Evolutionary conservation across 2,797 vertebrate genomes (phyloP), one percentile per base, ranked within the genome.

Genomic region (Sebastes matsubarae): DNA sequence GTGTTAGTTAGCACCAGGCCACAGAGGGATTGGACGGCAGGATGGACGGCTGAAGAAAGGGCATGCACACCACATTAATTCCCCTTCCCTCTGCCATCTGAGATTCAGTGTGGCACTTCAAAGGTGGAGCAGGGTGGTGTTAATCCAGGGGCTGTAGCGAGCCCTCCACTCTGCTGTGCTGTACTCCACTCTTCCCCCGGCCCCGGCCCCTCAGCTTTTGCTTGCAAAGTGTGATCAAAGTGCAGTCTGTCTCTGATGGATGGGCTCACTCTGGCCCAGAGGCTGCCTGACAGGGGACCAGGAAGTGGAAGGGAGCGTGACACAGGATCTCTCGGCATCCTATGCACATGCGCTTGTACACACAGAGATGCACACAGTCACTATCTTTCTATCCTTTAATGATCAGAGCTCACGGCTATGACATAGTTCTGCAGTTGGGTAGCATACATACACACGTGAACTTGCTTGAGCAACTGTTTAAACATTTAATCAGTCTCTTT

Each of bases 221-320:
- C 85, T 86, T 87, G 85, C 86, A n/a, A 90, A 89, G 89, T 68
- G 88, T 91, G 94, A 95, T 95, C 95, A 96, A 95, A 96, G 95
- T 93, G 85, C 87, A 88, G 86, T 81, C 87, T 76, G 77, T 75
- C 69, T 85, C 90, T 95, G 93, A 94, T 92, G 89, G 92, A 94
- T 94, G 92, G 87, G 77, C 80, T 82, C 84, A 72, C 81, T 89
- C 68, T 68, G 82, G 88, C 83, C 80, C 82, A 83, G 46, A 86
- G 83, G 79, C 87, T 65, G 78, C 75, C 87, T 89, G 89, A 90
- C 81, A 68, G 80, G 86, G 80, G 83, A 92, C 89, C 90, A 89
- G 88, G 91, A 94, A 91, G 90, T 91, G 81, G 90, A 90, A 66
- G 74, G 4, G 76, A 93, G 86, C 54, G 58, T 86, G 90, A 92